Evolutionary conservation across 2,113 vertebrate genomes (phyloP), one percentile per base, ranked within the genome.

Genomic region (Caretta caretta): DNA sequence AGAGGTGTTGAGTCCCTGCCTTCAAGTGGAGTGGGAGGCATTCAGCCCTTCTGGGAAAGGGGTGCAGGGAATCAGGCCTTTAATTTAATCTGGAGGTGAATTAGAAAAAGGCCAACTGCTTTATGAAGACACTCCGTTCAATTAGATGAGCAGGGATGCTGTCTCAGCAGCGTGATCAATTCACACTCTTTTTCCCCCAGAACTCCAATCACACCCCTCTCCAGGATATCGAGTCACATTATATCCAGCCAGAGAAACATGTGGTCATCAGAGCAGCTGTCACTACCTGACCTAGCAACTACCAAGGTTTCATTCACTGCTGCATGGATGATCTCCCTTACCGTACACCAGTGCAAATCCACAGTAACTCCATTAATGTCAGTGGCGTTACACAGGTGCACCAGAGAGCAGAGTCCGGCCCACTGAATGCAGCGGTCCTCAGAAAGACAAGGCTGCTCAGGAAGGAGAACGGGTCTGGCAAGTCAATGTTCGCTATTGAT

Each of bases 371-470:
- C 62, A n/a, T 19, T 69, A 35, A 69, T 7, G 16, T 69, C 31
- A 8, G 62, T 16, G 62, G 57, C 3, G 57, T 62, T 31, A 12
- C 29, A 13, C 59, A 13, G 3, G 29, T 6, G 13, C 12, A 31
- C 16, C 6, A 14, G 13, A 62, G 59, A 69, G 35, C 62, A 69
- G 62, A 69, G 62, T n/a, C 31, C 7, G 8, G 75, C 29, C 80
- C 79, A 42, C 2, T 1, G 0, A 22, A 12, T 35, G 49, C 69
- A 12, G 0, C 5, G 50, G 42, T 38, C 1, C 83, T 8, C 83
- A 2, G 2, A 1, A 1, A 0, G 0, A 25, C 51, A 65, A 72
- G 81, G 50, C 3, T 0, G 82, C 51, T n/a, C 2, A 2, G 2
- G 17, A 19, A 1, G 10, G 38, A 88, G 35, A 62, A n/a, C 0